A percentile compares a stretch with the other conserved stretches of the same genome.
These are phyloP conservation scores for Rhodinocichla rosea DNA, from an alignment of 2,113 vertebrate genomes.

Conservation along the genomic window DNA sequence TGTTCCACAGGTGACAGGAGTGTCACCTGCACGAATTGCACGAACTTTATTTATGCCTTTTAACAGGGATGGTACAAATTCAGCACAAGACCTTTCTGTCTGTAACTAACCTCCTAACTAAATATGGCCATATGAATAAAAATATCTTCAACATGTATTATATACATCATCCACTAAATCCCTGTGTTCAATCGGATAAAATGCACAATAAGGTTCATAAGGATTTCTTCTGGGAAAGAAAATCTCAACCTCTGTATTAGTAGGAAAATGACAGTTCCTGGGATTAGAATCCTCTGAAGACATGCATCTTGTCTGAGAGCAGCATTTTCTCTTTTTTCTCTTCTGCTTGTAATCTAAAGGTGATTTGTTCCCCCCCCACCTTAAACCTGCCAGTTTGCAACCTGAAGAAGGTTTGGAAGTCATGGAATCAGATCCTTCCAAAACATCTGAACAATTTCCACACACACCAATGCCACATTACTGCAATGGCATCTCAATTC, in stretches of 20 bases:
- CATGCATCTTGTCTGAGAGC: background rate
- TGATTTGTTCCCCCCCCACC: background rate
- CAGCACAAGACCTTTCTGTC: background rate
- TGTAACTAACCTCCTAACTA: background rate
- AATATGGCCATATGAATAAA: background rate
- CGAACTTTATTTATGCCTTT: no score
- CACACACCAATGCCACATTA: background rate
- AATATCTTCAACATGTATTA: background rate
- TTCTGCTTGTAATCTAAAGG: background rate
- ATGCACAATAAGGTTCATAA: background rate
- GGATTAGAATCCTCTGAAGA: background rate
- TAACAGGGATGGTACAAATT: no score
- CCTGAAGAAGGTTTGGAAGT: background rate
- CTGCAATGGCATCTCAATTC: background rate
- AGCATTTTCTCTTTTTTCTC: background rate
- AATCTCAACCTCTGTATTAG: accelerated
- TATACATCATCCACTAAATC: background rate
- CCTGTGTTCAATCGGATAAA: background rate
- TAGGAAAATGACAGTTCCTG: background rate
- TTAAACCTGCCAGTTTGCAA: background rate
- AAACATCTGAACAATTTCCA: background rate
- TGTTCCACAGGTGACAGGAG: no score
- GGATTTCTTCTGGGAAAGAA: background rate
- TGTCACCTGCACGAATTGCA: no score
- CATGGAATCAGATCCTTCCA: background rate